Conservation (phyloP, 2,888 invertebrate genomes). For the Watsonalla binaria region DNA sequence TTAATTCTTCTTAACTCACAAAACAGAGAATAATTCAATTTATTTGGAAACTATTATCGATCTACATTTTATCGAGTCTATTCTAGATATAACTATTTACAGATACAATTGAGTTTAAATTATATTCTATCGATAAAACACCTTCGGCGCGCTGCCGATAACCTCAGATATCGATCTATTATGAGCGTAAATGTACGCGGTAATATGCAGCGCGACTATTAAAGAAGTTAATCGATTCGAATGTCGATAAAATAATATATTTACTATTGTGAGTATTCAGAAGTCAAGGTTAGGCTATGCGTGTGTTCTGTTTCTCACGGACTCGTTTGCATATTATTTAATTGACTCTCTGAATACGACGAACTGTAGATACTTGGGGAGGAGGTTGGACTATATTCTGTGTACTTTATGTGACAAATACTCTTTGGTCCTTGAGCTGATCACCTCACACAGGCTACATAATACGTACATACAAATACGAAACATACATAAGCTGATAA, state of each 20-base stretch:
- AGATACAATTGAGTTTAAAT: neutral
- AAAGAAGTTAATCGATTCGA: neutral
- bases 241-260: slow-evolving; percentile 10
- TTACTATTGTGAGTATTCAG: slow-evolving; percentile 5
- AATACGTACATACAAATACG: no score
- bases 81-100: no score
- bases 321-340: slow-evolving; percentile 27
- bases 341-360: slow-evolving; percentile 20
- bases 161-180: neutral
- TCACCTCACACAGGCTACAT: no score
- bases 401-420: no score
- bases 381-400: no score
- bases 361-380: neutral
- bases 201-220: neutral
- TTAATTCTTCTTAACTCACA: no score
- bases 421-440: no score
- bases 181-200: neutral
- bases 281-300: slow-evolving; percentile 23
- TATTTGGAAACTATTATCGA: no score
- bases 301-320: slow-evolving; percentile 18
- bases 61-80: no score
- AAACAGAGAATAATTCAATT: no score
- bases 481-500: neutral
- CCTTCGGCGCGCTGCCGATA: neutral
- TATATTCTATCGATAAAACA: neutral